Conservation (phyloP, 2,797 vertebrate species). For the Erithacus rubecula region DNA sequence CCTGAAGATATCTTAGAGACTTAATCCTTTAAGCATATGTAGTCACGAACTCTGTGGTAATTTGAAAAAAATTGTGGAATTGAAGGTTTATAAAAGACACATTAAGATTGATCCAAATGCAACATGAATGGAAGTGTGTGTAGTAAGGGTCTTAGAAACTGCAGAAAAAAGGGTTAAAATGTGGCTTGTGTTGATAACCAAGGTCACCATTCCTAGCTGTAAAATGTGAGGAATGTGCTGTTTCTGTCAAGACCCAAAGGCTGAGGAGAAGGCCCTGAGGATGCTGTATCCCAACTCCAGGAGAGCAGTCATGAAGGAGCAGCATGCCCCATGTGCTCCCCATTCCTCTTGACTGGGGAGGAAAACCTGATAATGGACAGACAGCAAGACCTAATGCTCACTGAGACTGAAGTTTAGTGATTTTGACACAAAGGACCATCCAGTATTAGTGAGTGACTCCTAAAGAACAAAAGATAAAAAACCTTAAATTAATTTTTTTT, state of each 20-base stretch:
- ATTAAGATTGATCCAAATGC: not conserved
- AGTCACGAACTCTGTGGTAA: not conserved
- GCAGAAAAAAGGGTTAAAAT: not conserved
- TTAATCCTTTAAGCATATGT: not conserved
- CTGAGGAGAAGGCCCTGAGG: not conserved
- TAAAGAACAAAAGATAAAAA: not conserved
- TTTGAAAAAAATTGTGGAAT: not conserved
- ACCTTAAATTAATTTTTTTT: not conserved
- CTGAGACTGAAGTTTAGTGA: not conserved
- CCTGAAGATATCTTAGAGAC: not conserved
- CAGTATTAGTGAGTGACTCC: not conserved
- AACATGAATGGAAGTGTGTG: not conserved
- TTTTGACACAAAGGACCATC: not conserved
- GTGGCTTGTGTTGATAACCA: not conserved
- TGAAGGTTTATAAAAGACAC: not conserved
- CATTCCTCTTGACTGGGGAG: not conserved
- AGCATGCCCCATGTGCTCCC: accelerated
- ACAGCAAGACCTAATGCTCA: not conserved
- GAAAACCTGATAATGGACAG: not conserved
- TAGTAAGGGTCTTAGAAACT: not conserved
- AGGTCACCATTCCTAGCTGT: not conserved
- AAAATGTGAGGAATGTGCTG: not conserved
- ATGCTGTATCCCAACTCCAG: not conserved
- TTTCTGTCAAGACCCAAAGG: not conserved
- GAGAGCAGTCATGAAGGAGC: not conserved